Percentiles rank a stretch among this genome's conserved stretches.
Conservation (phyloP, 2,888 invertebrate genomes). For the Agapetus fuscipes region DNA sequence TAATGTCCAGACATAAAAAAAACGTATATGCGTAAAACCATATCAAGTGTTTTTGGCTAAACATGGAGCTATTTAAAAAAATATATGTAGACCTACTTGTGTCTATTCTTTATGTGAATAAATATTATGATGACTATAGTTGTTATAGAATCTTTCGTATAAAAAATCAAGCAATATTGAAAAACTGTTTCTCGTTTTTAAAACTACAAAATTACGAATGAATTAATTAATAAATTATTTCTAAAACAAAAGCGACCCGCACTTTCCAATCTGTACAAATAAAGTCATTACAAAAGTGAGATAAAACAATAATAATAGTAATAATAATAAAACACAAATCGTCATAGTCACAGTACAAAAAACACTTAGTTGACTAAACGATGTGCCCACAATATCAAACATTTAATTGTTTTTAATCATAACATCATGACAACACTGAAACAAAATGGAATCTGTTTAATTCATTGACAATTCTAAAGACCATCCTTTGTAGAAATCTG, state of each 20-base stretch:
- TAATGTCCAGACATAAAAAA: too few species aligned
- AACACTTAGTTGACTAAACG: background rate
- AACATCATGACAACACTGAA: background rate
- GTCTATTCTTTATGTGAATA: too few species aligned
- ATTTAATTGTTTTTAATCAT: background rate
- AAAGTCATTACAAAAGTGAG: background rate
- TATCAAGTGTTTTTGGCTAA: too few species aligned
- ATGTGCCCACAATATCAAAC: background rate
- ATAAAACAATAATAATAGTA: background rate
- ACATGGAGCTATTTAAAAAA: too few species aligned
- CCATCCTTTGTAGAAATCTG: too few species aligned
- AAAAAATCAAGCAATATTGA: too few species aligned
- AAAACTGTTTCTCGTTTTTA: background rate
- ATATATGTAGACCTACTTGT: too few species aligned
- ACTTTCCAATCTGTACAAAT: constrained; percentile 11
- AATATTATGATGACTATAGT: too few species aligned
- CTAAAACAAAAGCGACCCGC: constrained; percentile 17
- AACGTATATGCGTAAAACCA: too few species aligned
- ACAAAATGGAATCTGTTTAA: background rate
- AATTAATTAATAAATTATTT: too few species aligned
- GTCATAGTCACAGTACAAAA: background rate
- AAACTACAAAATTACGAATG: too few species aligned
- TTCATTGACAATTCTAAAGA: background rate
- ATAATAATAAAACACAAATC: background rate
- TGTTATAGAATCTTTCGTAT: too few species aligned